Conservation (phyloP, 2,113 vertebrate genomes). For the Edolisoma coerulescens region DNA sequence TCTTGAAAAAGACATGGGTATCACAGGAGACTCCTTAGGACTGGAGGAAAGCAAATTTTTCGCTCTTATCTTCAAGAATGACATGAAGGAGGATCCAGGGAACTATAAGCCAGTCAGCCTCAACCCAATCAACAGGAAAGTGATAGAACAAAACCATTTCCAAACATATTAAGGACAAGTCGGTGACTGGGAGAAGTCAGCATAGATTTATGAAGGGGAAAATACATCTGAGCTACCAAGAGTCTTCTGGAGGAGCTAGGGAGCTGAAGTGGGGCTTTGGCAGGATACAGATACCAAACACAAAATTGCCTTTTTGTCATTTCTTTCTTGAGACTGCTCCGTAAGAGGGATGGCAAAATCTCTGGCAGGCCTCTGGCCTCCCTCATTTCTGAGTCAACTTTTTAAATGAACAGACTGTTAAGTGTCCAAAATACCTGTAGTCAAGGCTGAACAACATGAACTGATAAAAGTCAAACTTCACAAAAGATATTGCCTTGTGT, state of each 20-base stretch:
- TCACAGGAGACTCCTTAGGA: not conserved
- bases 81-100: not conserved
- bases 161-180: not conserved
- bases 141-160: not conserved
- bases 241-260: not conserved
- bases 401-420: not conserved
- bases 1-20: not conserved
- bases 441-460: not conserved
- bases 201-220: not conserved
- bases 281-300: not conserved
- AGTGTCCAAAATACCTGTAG: not conserved
- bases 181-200: not conserved
- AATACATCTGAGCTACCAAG: not conserved
- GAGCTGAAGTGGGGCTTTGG: not conserved
- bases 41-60: not conserved
- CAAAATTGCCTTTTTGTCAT: not conserved
- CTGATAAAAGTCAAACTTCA: not conserved
- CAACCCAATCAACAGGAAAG: not conserved
- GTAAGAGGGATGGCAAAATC: not conserved
- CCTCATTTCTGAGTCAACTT: not conserved
- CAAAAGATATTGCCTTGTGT: not conserved
- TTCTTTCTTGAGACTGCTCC: not conserved
- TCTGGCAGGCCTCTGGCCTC: not conserved
- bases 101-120: not conserved
- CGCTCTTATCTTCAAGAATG: not conserved